Evolutionary conservation across 1,140 invertebrate species (phyloP).

Genomic region (Propsilocerus akamusi): DNA sequence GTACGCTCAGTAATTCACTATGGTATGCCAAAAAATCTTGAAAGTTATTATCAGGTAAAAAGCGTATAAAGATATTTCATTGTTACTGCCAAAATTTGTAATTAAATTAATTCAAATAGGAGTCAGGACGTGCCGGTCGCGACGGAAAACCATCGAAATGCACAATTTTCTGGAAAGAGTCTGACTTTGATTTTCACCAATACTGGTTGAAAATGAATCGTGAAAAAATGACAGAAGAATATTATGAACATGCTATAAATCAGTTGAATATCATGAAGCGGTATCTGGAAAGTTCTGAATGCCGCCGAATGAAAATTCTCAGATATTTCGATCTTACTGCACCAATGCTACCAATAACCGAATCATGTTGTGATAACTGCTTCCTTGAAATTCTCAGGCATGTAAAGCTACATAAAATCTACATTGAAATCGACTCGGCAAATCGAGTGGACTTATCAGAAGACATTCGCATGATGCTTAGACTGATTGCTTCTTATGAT

Average conservation of each 20-base stretch:
- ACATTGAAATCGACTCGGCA: neutral
- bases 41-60: constrained; percentile 29
- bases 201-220: neutral
- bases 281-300: too few relatives aligned
- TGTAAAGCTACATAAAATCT: neutral
- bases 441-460: neutral
- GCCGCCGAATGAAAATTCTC: neutral
- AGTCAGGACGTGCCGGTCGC: constrained; percentile 59
- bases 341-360: neutral
- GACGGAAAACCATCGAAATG: constrained; percentile 53
- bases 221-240: too few relatives aligned
- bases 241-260: too few relatives aligned
- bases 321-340: neutral
- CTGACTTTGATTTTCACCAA: constrained; percentile 29
- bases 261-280: too few relatives aligned
- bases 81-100: constrained; percentile 37
- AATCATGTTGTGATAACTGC: neutral
- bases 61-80: constrained; percentile 23
- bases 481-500: neutral
- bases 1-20: constrained; percentile 53
- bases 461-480: neutral
- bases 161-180: constrained; percentile 46
- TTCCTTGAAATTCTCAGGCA: neutral
- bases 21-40: constrained; percentile 38
- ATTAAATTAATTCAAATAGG: too few relatives aligned